Evolutionary conservation across 2,888 invertebrate genomes (phyloP), one percentile per base, ranked within the genome.

Genomic region (Orchestes rusci): DNA sequence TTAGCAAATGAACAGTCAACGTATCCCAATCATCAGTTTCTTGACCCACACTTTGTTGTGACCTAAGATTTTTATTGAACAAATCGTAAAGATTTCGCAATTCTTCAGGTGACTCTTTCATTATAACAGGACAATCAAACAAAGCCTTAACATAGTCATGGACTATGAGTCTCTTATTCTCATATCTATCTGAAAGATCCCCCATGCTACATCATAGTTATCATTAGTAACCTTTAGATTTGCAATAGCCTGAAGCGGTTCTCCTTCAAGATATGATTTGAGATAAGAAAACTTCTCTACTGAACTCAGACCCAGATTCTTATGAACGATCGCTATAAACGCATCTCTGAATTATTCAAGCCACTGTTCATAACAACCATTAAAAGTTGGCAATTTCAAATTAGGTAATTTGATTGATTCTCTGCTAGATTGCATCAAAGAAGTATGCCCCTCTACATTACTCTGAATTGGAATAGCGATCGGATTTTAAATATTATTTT

Each of bases 1-100:
- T 16, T 16, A 38, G 13, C 15, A 38, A 29, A 29, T 29, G 29
- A 29, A 38, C 29, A 16, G 29, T 38, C 17, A 38, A 29, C 3
- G 38, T 29, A 36, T 49, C 48, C 45, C 48, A 45, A 16, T 39
- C 27, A 12, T 48, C 10, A 29, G 48, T 31, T 3, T 16, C 16
- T 38, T 38, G 29, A 5, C 29, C 17, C 3, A 38, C 15, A 28
- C 29, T 38, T 5, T 29, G 5, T 13, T 29, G 13, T 20, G 29
- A 38, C 27, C 38, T 8, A 8, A 38, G 16, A 29, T 38, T 16
- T 38, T 38, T 38, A 16, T 38, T 38, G 17, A 38, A 38, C 16
- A 38, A 38, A 38, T 38, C 38, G 13, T 38, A 38, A 3, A 38
- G n/a, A 12, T 29, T 29, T 20, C 48, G 12, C 16, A 36, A 16